phyloP scores from a whole-genome alignment of 2,888 invertebrate species.

The Tineola bisselliella region DNA sequence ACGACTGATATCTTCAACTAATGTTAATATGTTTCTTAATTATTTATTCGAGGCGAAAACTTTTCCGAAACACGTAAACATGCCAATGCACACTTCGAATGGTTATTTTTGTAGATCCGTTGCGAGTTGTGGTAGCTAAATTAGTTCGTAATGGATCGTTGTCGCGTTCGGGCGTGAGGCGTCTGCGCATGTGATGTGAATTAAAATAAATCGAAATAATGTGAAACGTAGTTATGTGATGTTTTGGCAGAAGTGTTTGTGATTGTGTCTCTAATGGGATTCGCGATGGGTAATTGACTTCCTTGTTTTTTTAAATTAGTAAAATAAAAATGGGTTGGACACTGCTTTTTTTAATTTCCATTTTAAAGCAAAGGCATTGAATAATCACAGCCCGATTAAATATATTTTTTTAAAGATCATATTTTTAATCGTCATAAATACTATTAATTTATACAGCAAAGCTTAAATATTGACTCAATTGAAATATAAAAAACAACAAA shows the following conservation, averaged over 20 bases:
- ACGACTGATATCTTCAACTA: too few species aligned
- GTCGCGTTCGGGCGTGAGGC: not conserved
- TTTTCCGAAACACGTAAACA: not conserved
- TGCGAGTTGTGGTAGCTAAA: not conserved
- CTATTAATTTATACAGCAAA: too few species aligned
- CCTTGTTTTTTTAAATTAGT: not conserved
- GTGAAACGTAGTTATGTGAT: not conserved
- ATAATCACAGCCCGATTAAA: too few species aligned
- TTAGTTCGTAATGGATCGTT: not conserved
- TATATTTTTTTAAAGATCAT: too few species aligned
- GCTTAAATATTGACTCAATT: too few species aligned
- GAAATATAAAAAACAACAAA: too few species aligned
- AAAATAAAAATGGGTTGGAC: too few species aligned
- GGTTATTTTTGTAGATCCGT: not conserved
- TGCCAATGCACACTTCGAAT: not conserved
- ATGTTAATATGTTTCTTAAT: too few species aligned
- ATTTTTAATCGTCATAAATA: too few species aligned
- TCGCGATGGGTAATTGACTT: not conserved
- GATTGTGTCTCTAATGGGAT: not conserved
- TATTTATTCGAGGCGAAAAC: too few species aligned
- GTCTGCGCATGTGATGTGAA: not conserved
- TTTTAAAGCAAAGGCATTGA: too few species aligned
- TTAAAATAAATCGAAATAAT: not conserved
- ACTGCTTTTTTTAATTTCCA: too few species aligned
- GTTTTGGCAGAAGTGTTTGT: not conserved